These are phyloP conservation scores for Alloplasta piceator DNA, from an alignment of 2,888 invertebrate species.

Conservation along the genomic window DNA sequence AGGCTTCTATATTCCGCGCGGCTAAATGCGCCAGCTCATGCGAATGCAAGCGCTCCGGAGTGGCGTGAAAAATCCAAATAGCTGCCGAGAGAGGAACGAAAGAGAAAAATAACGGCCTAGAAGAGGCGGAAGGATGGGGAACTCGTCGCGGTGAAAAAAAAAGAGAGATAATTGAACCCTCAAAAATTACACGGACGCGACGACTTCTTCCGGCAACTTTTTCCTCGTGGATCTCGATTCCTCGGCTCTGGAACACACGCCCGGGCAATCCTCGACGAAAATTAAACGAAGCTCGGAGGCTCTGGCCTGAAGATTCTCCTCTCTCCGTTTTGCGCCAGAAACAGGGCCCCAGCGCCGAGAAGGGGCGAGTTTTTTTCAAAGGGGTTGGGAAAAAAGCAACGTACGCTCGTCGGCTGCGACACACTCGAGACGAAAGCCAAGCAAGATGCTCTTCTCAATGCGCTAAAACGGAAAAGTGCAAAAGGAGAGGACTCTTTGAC, in stretches of 20 bases:
- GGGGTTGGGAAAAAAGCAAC: slow-evolving; percentile 1
- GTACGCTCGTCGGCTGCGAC: slow-evolving; percentile 21
- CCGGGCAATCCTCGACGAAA: neutral
- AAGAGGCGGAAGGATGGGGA: neutral
- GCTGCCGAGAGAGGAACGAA: slow-evolving; percentile 1
- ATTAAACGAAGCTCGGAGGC: slow-evolving; percentile 37
- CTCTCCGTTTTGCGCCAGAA: no score
- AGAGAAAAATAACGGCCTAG: slow-evolving; percentile 5
- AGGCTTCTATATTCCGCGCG: slow-evolving; percentile 34
- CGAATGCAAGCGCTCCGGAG: slow-evolving; percentile 19
- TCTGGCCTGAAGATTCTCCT: no score
- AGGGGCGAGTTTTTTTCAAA: neutral
- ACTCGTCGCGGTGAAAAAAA: slow-evolving; percentile 36
- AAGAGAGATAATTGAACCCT: slow-evolving; percentile 72
- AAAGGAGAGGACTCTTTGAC: neutral
- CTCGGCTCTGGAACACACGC: slow-evolving; percentile 41
- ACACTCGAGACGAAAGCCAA: slow-evolving; percentile 11
- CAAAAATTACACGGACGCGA: slow-evolving; percentile 70
- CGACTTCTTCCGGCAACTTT: slow-evolving; percentile 44
- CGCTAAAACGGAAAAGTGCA: slow-evolving; percentile 28
- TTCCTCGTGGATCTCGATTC: slow-evolving; percentile 43
- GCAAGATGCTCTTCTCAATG: slow-evolving; percentile 6
- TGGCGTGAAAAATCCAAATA: slow-evolving; percentile 44
- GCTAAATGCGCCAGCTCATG: slow-evolving; percentile 37
- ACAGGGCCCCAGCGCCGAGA: no score